phyloP scores from a whole-genome alignment of 2,888 invertebrate species.

The Perithous albicinctus region DNA sequence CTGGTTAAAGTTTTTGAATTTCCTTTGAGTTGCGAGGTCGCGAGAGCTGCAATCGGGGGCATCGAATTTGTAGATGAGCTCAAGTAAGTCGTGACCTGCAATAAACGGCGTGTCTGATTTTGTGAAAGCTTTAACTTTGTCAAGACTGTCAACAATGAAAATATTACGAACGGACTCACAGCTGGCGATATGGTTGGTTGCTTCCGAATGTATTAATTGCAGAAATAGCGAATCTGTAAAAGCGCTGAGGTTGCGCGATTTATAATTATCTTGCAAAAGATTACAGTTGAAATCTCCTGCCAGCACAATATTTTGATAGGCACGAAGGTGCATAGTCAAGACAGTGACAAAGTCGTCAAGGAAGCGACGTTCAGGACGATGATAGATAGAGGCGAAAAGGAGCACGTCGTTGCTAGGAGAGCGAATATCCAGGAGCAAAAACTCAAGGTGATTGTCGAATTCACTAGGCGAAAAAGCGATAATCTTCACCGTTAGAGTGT shows the following conservation, averaged over 20 bases:
- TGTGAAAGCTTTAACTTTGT: background rate
- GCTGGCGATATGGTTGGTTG: background rate
- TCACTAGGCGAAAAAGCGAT: background rate
- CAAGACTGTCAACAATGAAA: background rate
- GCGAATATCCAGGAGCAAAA: background rate
- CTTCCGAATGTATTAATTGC: background rate
- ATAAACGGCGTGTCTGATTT: background rate
- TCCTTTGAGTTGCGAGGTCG: background rate
- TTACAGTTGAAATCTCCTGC: too few species aligned
- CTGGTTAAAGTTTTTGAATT: background rate
- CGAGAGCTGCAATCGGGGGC: background rate
- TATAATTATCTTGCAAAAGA: background rate
- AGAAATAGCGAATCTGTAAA: background rate
- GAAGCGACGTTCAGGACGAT: background rate
- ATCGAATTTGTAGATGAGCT: background rate
- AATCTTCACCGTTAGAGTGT: too few species aligned
- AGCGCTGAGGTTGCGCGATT: background rate
- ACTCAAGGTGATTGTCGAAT: background rate
- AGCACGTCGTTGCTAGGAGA: background rate
- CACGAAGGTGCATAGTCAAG: background rate
- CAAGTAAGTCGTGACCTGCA: background rate
- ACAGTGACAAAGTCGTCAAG: background rate
- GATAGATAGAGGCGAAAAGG: background rate
- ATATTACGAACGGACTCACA: background rate
- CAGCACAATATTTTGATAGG: background rate